Conservation (phyloP, 2,888 invertebrate genomes). For the Tachina lurida region DNA sequence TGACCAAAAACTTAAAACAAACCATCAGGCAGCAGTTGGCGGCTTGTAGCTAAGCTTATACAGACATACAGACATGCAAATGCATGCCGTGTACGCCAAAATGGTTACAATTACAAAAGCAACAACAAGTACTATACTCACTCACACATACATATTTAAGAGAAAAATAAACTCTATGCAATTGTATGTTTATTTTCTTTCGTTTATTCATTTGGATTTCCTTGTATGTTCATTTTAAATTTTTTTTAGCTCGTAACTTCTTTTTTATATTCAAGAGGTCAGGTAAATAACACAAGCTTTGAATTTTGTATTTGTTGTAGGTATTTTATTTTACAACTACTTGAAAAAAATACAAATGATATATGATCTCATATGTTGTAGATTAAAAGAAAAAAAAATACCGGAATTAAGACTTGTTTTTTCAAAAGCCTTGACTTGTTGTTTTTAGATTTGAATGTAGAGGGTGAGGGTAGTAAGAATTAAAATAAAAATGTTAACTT, state of each 20-base stretch:
- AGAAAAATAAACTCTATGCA: conserved; percentile 3
- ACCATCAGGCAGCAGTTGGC: conserved; percentile 67
- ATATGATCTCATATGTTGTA: conserved; percentile 61
- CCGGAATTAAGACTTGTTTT: conserved; percentile 36
- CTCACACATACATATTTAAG: neutral
- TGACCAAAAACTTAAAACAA: conserved; percentile 58
- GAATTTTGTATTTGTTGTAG: conserved; percentile 30
- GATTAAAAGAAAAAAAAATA: conserved; percentile 54
- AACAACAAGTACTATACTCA: neutral
- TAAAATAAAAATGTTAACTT: neutral
- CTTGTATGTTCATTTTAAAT: conserved; percentile 33
- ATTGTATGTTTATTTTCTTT: conserved; percentile 47
- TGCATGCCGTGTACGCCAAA: neutral
- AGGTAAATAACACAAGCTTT: conserved; percentile 62
- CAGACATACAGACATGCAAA: neutral
- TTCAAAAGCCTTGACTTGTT: neutral
- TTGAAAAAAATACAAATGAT: conserved; percentile 48
- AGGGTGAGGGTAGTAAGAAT: neutral
- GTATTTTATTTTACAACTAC: conserved; percentile 13
- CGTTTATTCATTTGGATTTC: conserved; percentile 51
- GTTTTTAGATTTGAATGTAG: neutral
- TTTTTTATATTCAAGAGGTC: conserved; percentile 62
- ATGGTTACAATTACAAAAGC: conserved; percentile 14
- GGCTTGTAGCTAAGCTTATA: conserved; percentile 56
- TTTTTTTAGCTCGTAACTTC: conserved; percentile 1